Conservation (phyloP, 2,888 invertebrate genomes). For the Autographa gamma region DNA sequence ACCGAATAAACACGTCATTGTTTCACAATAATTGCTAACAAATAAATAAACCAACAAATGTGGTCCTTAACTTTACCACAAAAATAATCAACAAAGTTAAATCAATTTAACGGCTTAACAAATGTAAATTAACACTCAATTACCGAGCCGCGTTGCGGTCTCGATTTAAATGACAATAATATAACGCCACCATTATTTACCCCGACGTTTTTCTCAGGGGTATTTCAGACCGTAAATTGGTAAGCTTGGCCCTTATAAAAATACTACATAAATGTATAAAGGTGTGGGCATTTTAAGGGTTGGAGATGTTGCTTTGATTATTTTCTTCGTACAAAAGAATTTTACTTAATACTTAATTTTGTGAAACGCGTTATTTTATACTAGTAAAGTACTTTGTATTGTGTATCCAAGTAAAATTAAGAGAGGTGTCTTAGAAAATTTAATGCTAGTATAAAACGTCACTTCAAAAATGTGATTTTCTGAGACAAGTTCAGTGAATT, state of each 20-base stretch:
- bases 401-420: too few relatives aligned
- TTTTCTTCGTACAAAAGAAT: background rate
- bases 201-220: slow-evolving; percentile 53
- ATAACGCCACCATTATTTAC: slow-evolving; percentile 63
- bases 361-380: too few relatives aligned
- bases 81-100: slow-evolving; percentile 50
- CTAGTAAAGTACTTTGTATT: too few relatives aligned
- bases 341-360: too few relatives aligned
- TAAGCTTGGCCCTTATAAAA: slow-evolving; percentile 58
- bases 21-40: background rate
- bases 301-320: background rate
- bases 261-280: slow-evolving; percentile 35
- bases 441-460: too few relatives aligned
- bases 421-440: too few relatives aligned
- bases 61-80: slow-evolving; percentile 13
- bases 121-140: slow-evolving; percentile 50
- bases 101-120: slow-evolving; percentile 44
- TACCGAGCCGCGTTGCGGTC: slow-evolving; percentile 27
- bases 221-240: slow-evolving; percentile 60
- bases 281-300: background rate
- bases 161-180: slow-evolving; percentile 62
- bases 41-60: background rate
- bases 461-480: too few relatives aligned
- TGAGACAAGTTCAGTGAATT: too few relatives aligned
- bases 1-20: background rate